A percentile compares a stretch with the other conserved stretches of the same genome.
These are phyloP conservation scores for Adoxophyes honmai DNA, from an alignment of 1,140 invertebrate species.

Conservation along the genomic window DNA sequence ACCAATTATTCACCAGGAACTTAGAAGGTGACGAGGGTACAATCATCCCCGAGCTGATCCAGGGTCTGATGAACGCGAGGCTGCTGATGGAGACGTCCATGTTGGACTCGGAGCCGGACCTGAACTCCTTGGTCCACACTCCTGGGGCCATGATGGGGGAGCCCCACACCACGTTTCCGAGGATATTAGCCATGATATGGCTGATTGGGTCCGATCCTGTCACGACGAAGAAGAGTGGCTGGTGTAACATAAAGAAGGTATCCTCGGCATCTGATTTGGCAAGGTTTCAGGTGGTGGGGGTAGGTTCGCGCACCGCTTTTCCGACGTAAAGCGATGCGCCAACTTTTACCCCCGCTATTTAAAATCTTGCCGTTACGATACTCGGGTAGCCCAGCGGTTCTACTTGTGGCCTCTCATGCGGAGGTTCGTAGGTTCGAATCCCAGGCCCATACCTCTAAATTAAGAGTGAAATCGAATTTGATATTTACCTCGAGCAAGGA, in stretches of 20 bases:
- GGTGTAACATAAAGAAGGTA: conserved; percentile 57
- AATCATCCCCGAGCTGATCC: conserved; percentile 40
- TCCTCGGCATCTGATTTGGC: neutral
- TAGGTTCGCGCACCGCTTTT: no score
- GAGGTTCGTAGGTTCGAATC: no score
- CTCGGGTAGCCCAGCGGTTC: no score
- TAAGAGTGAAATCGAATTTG: no score
- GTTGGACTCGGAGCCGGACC: conserved; percentile 51
- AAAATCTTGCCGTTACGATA: no score
- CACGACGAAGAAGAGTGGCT: conserved; percentile 46
- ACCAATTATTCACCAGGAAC: conserved; percentile 30
- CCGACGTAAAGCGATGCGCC: no score
- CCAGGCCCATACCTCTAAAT: no score
- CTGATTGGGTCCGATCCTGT: conserved; percentile 45
- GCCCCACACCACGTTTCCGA: conserved; percentile 56
- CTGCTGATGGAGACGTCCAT: conserved; percentile 49
- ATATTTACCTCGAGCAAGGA: no score
- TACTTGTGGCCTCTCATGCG: no score
- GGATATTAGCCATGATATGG: conserved; percentile 51
- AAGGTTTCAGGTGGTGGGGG: no score
- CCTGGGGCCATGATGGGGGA: conserved; percentile 54
- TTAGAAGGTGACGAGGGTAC: conserved; percentile 53
- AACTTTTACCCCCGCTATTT: no score
- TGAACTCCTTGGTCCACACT: conserved; percentile 51
- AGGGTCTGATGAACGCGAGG: conserved; percentile 42